Conservation (phyloP, 1,140 invertebrate genomes). For the Drosophila bocqueti region DNA sequence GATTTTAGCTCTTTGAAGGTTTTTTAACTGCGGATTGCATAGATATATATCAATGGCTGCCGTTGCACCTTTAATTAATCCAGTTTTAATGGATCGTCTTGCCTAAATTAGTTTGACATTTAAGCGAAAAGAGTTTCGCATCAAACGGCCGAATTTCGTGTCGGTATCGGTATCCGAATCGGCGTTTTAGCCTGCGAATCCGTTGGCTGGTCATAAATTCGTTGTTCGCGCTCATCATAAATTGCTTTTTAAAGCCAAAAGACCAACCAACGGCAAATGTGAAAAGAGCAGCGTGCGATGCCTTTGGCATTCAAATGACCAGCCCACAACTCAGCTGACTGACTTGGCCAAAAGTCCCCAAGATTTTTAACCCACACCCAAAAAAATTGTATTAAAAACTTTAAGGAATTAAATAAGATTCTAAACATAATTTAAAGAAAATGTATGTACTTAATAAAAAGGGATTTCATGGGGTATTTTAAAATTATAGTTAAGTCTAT, state of each 20-base stretch:
- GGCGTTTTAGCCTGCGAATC: slow-evolving; percentile 15
- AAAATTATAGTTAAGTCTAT: too few relatives aligned
- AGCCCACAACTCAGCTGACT: slow-evolving; percentile 39
- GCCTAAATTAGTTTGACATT: slow-evolving; percentile 84
- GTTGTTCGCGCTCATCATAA: slow-evolving; percentile 77
- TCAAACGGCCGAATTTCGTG: slow-evolving; percentile 39
- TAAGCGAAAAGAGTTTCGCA: slow-evolving; percentile 63
- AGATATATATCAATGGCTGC: slow-evolving; percentile 48
- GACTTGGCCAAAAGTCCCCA: slow-evolving; percentile 44
- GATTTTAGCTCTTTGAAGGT: slow-evolving; percentile 18
- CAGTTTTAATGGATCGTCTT: slow-evolving; percentile 77
- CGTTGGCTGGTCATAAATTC: slow-evolving; percentile 63
- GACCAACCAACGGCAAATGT: slow-evolving; percentile 51
- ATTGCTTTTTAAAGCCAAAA: slow-evolving; percentile 68
- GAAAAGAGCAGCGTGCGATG: slow-evolving; percentile 70
- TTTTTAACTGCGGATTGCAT: not conserved
- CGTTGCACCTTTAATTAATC: slow-evolving; percentile 74
- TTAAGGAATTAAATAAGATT: not conserved
- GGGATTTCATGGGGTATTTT: too few relatives aligned
- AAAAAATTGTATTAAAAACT: not conserved
- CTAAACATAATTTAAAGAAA: not conserved
- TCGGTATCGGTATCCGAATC: slow-evolving; percentile 33
- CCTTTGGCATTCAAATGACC: slow-evolving; percentile 81
- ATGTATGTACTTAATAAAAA: too few relatives aligned
- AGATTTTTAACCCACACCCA: slow-evolving; percentile 32